These are phyloP conservation scores for Ceratitis capitata DNA, from an alignment of 1,140 invertebrate genomes.

Conservation along the genomic window DNA sequence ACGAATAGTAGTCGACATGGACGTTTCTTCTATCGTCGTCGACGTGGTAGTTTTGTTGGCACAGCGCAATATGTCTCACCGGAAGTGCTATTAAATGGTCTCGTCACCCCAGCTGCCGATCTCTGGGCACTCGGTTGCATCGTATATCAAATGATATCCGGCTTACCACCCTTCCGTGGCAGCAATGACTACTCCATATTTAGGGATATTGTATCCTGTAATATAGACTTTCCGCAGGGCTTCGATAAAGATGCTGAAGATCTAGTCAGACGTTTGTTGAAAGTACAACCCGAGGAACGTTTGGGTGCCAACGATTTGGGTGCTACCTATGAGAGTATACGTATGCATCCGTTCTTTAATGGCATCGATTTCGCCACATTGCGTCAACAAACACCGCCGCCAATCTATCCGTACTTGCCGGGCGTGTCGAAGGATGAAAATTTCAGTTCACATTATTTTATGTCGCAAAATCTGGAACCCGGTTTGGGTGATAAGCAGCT, in stretches of 20 bases:
- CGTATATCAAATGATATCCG: slow-evolving; percentile 96
- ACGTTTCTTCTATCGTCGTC: slow-evolving; percentile 48
- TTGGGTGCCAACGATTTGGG: slow-evolving; percentile 81
- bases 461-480: slow-evolving; percentile 83
- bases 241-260: slow-evolving; percentile 86
- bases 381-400: slow-evolving; percentile 81
- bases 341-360: slow-evolving; percentile 86
- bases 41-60: slow-evolving; percentile 94
- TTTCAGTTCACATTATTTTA: slow-evolving; percentile 71
- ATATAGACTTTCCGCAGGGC: slow-evolving; percentile 92
- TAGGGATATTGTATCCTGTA: slow-evolving; percentile 91
- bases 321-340: slow-evolving; percentile 82
- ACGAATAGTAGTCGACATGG: slow-evolving; percentile 42
- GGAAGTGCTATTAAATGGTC: slow-evolving; percentile 88
- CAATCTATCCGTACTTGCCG: slow-evolving; percentile 84
- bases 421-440: slow-evolving; percentile 78
- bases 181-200: slow-evolving; percentile 97
- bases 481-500: slow-evolving; percentile 85
- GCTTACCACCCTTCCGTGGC: slow-evolving; percentile 90
- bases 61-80: slow-evolving; percentile 99
- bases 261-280: slow-evolving; percentile 87
- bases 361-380: slow-evolving; percentile 87
- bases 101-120: slow-evolving; percentile 84
- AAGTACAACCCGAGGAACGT: slow-evolving; percentile 80
- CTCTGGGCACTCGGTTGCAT: slow-evolving; percentile 99